Evolutionary conservation across 2,113 vertebrate genomes (phyloP).

Genomic region (Melanerpes formicivorus): DNA sequence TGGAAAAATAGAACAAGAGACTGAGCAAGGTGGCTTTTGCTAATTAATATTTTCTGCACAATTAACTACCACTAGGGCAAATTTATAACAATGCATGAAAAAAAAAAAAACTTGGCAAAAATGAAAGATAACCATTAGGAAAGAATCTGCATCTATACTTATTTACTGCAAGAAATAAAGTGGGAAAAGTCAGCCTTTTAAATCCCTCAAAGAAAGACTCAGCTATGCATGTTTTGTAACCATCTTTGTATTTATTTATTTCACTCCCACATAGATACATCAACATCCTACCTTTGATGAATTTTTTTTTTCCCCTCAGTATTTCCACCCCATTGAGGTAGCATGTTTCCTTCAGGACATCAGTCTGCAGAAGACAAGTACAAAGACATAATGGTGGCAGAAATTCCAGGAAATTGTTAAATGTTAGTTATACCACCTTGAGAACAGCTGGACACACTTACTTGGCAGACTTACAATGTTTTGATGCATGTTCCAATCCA

Average conservation of each 20-base stretch:
- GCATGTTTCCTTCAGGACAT: not conserved
- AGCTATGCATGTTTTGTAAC: not conserved
- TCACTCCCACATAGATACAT: not conserved
- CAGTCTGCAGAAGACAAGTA: not conserved
- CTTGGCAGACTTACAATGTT: not conserved
- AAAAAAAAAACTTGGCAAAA: not conserved
- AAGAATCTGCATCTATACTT: not conserved
- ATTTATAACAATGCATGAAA: not conserved
- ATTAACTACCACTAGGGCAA: not conserved
- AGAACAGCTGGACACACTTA: not conserved
- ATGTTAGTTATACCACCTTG: not conserved
- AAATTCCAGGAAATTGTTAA: not conserved
- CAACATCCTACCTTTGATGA: not conserved
- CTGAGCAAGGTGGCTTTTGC: not conserved
- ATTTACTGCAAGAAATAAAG: not conserved
- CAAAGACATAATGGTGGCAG: not conserved
- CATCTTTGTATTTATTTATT: not conserved
- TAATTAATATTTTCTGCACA: not conserved
- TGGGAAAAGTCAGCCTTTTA: not conserved
- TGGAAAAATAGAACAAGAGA: not conserved
- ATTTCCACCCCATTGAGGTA: not conserved
- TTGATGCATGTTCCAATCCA: not conserved
- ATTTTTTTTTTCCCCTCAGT: not conserved
- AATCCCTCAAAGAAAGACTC: not conserved
- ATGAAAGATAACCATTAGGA: not conserved